Evolutionary conservation across 1,140 invertebrate genomes (phyloP).

Genomic region (Globodera rostochiensis): DNA sequence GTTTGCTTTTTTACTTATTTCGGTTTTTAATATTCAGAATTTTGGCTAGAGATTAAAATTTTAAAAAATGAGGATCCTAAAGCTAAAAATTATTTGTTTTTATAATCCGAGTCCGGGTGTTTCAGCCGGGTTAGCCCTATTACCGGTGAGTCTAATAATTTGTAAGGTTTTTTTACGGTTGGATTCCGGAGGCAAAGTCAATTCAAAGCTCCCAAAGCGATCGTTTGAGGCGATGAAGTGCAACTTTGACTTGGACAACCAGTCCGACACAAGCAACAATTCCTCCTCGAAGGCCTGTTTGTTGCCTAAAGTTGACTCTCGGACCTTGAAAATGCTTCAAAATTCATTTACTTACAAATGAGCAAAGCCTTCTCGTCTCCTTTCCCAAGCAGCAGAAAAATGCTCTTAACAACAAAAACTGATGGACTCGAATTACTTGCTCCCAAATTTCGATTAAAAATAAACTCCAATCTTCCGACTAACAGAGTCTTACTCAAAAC

Average conservation of each 20-base stretch:
- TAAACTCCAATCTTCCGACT: too few relatives aligned
- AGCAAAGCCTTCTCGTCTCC: slow-evolving; percentile 39
- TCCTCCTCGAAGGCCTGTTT: slow-evolving; percentile 40
- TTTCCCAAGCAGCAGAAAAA: slow-evolving; percentile 43
- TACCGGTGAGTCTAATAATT: neutral
- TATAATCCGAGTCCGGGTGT: too few relatives aligned
- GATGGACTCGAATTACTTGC: neutral
- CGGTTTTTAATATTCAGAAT: too few relatives aligned
- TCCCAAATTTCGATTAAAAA: neutral
- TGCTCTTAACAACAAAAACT: slow-evolving; percentile 37
- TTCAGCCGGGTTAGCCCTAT: too few relatives aligned
- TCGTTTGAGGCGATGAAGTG: slow-evolving; percentile 67
- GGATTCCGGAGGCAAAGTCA: slow-evolving; percentile 72
- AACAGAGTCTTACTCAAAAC: slow-evolving; percentile 9
- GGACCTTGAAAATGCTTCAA: neutral
- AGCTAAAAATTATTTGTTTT: too few relatives aligned
- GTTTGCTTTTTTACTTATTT: too few relatives aligned
- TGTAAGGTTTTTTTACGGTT: slow-evolving; percentile 71
- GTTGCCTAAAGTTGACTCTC: slow-evolving; percentile 18
- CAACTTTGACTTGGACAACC: slow-evolving; percentile 34
- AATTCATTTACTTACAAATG: slow-evolving; percentile 33
- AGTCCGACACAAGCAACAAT: slow-evolving; percentile 22
- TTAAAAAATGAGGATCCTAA: too few relatives aligned
- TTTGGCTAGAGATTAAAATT: too few relatives aligned
- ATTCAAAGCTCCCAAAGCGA: slow-evolving; percentile 82